Evolutionary conservation across 2,797 vertebrate genomes (phyloP), one percentile per base, ranked within the genome.

Genomic region (Lutjanus campechanus): DNA sequence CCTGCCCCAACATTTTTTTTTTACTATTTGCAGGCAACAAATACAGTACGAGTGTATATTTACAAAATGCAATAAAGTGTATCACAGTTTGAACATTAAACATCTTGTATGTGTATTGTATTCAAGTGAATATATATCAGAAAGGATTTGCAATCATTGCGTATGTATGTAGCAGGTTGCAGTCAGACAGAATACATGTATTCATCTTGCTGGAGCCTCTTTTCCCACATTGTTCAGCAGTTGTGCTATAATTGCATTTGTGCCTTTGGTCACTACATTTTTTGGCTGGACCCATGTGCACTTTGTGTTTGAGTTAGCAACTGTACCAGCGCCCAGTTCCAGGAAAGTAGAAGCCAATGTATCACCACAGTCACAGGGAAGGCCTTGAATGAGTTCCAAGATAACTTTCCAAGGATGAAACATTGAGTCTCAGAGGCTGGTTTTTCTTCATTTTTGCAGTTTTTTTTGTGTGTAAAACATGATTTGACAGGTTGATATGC

Each of bases 351-450:
- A 66, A 40, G 44, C 43, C 63, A 46, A 43, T 56, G 47, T 49
- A 74, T 78, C 67, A 79, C 12, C n/a, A 49, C 41, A 29, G 66
- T 50, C 36, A 43, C 19, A 22, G 36, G 10, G 13, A 53, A 79
- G 59, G 55, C 60, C 44, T 44, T 82, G 67, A 79, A 77, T 61
- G 40, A 64, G 19, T 43, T 79, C 47, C 82, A 77, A 62, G 20
- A 47, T 15, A 73, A 64, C 53, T 68, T 67, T 69, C 22, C n/a
- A 78, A 73, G 56, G 5, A 85, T 76, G 11, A 77, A 68, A 70
- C 19, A 49, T 40, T 13, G 9, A 61, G 15, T 63, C 49, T 44
- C 11, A 36, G 11, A 54, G 29, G 25, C 51, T 16, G 13, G 1
- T 62, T 74, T 74, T 41, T 55, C 8, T 50, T 60, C 11, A 6